Conservation (phyloP, 2,797 vertebrate genomes). For the Hydrocynus forskahlii region DNA sequence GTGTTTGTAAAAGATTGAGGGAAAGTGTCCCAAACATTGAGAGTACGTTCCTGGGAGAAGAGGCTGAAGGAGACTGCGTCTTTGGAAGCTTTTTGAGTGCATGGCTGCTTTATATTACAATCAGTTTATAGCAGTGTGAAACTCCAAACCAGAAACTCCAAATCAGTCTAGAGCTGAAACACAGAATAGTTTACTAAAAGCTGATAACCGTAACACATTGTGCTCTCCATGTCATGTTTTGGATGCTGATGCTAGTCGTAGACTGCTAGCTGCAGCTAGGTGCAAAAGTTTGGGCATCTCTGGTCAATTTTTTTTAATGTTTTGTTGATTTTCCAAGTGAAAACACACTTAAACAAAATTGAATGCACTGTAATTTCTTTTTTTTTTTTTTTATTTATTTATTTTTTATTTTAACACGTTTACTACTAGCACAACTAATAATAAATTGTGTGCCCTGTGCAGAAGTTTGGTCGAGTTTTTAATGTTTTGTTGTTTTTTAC, state of each 20-base stretch:
- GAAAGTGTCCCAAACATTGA: slow-evolving; percentile 22
- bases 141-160: neutral
- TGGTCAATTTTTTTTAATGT: no score
- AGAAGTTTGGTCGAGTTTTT: no score
- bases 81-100: neutral
- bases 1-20: neutral
- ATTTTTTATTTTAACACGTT: no score
- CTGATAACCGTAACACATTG: neutral
- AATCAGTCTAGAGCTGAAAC: neutral
- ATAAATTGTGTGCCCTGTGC: no score
- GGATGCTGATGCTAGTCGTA: no score
- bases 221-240: neutral
- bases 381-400: no score
- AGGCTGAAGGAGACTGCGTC: slow-evolving; percentile 45
- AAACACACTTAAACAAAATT: no score
- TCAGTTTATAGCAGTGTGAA: neutral
- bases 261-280: neutral
- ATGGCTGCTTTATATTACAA: slow-evolving; percentile 22
- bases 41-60: slow-evolving; percentile 28
- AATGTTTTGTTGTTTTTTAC: no score
- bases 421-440: no score
- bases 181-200: neutral
- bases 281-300: no score
- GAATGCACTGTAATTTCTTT: no score
- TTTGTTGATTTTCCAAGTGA: no score